Conservation (phyloP, 2,797 vertebrate genomes). For the Agapornis canus region DNA sequence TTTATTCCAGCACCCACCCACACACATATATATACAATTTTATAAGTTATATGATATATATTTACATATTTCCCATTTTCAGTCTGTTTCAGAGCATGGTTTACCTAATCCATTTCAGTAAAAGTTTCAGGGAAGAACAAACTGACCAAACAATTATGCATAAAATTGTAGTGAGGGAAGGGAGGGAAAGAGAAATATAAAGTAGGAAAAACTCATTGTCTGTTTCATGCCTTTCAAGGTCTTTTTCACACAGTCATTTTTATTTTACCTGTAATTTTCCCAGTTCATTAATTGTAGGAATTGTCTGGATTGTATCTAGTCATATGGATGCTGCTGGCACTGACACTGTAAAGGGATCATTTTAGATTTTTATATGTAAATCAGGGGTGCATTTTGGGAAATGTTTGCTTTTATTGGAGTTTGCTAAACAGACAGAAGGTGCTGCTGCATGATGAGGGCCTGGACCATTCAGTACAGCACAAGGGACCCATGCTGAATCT, state of each 20-base stretch:
- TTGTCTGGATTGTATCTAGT: background rate
- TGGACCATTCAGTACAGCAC: accelerated
- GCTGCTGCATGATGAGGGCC: background rate
- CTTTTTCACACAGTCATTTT: constrained; percentile 49
- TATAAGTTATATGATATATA: constrained; percentile 82
- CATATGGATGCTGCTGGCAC: background rate
- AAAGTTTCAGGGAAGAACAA: constrained; percentile 81
- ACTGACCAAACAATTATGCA: constrained; percentile 65
- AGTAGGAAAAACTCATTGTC: constrained; percentile 14
- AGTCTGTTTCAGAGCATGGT: constrained; percentile 63
- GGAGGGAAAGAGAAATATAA: constrained; percentile 44
- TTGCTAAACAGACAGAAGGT: background rate
- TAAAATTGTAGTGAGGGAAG: constrained; percentile 61
- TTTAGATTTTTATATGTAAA: background rate
- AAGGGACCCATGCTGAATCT: accelerated
- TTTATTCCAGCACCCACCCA: constrained; percentile 72
- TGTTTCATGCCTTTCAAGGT: constrained; percentile 61
- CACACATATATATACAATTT: constrained; percentile 81
- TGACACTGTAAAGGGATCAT: background rate
- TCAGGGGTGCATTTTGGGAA: background rate
- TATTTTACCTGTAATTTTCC: constrained; percentile 58
- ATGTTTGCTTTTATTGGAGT: background rate
- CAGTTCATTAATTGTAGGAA: constrained; percentile 60
- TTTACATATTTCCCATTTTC: constrained; percentile 68
- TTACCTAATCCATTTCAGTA: constrained; percentile 78